Percentiles rank a stretch among this genome's conserved stretches.
Conservation (phyloP, 37 sponge, comb jelly and placozoan genomes). For the Halisarca cf. caerulea region DNA sequence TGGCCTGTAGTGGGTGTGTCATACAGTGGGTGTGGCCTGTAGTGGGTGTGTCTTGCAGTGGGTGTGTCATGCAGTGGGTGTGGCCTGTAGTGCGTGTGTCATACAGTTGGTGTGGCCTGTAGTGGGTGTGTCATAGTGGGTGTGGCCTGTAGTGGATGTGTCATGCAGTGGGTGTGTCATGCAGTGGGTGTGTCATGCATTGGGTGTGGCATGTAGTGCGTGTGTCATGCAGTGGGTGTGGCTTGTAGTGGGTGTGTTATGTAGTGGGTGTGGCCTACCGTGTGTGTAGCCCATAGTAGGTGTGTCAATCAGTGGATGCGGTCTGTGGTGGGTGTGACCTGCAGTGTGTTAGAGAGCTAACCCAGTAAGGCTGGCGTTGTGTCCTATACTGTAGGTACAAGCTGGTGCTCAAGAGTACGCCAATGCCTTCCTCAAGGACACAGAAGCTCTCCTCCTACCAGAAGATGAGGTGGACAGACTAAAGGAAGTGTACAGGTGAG, state of each 20-base stretch:
- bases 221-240: slow-evolving; percentile 20
- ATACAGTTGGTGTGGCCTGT: too few species aligned
- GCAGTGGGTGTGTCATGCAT: too few species aligned
- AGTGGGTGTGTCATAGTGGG: slow-evolving; percentile 7
- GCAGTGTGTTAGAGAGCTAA: not conserved
- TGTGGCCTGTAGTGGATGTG: too few species aligned
- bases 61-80: too few species aligned
- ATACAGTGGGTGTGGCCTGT: too few species aligned
- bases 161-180: too few species aligned
- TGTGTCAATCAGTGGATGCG: slow-evolving; percentile 34
- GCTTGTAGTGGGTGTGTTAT: slow-evolving; percentile 27
- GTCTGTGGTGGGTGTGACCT: slow-evolving; percentile 38
- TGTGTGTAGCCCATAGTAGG: slow-evolving; percentile 43
- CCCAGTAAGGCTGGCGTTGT: not conserved
- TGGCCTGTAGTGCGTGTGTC: too few species aligned
- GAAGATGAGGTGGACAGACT: slow-evolving; percentile 51
- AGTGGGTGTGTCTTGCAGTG: too few species aligned
- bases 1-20: too few species aligned
- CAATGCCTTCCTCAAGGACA: slow-evolving; percentile 64
- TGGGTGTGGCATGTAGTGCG: too few species aligned
- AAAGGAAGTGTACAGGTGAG: slow-evolving; percentile 77
- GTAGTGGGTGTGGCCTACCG: slow-evolving; percentile 26
- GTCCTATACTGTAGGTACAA: slow-evolving; percentile 64
- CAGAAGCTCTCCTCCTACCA: slow-evolving; percentile 19
- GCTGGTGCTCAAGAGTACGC: slow-evolving; percentile 87